These are phyloP conservation scores for Aphelocoma coerulescens DNA, from an alignment of 2,113 vertebrate species.

Conservation along the genomic window DNA sequence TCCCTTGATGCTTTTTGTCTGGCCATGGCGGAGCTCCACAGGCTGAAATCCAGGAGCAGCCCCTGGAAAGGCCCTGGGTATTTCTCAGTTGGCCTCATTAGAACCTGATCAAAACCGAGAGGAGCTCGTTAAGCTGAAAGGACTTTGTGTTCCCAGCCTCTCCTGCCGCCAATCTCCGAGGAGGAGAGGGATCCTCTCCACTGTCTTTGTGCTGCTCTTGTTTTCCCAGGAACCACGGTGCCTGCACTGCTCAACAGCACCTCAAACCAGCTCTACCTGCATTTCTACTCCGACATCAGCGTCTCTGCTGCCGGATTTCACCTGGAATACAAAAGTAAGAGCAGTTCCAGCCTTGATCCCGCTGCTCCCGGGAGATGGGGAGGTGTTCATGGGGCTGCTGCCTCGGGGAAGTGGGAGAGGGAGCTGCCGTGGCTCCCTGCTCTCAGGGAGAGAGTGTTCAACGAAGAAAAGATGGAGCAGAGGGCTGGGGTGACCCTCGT, in stretches of 20 bases:
- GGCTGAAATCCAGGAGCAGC: neutral
- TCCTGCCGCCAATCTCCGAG: neutral
- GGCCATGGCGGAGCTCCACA: neutral
- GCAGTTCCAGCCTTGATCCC: neutral
- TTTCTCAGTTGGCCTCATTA: slow-evolving; percentile 30
- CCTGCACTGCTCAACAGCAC: slow-evolving; percentile 97
- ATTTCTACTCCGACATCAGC: slow-evolving; percentile 98
- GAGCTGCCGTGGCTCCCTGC: neutral
- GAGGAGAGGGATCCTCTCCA: neutral
- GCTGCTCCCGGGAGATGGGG: neutral
- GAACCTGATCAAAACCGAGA: slow-evolving; percentile 14
- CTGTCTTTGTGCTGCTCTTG: neutral
- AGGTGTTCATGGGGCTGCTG: neutral
- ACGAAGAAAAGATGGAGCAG: neutral
- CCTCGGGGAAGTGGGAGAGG: neutral
- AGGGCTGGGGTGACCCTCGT: neutral
- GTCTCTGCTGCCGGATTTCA: slow-evolving; percentile 96
- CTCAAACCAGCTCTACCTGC: slow-evolving; percentile 97
- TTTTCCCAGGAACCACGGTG: slow-evolving; percentile 86
- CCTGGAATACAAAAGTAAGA: slow-evolving; percentile 98
- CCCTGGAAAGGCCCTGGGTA: neutral
- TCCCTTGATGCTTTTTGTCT: neutral
- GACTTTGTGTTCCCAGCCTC: slow-evolving; percentile 13
- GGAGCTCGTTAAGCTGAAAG: slow-evolving; percentile 3
- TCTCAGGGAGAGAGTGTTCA: neutral